Conservation (phyloP, 2,113 vertebrate genomes). For the Etia nguti region DNA sequence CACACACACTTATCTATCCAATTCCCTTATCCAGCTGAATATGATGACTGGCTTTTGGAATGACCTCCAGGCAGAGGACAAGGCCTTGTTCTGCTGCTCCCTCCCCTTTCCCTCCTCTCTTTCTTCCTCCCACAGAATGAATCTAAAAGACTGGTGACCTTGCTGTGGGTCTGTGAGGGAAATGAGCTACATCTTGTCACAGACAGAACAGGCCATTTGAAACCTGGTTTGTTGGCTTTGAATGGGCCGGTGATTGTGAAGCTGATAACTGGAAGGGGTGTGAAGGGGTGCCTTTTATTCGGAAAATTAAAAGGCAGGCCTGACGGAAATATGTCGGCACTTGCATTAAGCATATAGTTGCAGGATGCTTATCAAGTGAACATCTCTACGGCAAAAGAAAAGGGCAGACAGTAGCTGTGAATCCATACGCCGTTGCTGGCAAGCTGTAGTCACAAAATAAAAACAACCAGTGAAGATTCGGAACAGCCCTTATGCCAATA, state of each 20-base stretch:
- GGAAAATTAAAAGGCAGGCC: conserved; percentile 86
- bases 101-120: conserved; percentile 70
- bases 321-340: conserved; percentile 75
- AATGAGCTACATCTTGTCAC: conserved; percentile 95
- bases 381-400: conserved; percentile 32
- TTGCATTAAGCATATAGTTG: conserved; percentile 40
- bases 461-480: conserved; percentile 61
- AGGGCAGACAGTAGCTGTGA: conserved; percentile 30
- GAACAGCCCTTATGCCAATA: conserved; percentile 76
- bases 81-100: conserved; percentile 82
- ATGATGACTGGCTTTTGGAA: conserved; percentile 82
- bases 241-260: conserved; percentile 81
- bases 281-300: conserved; percentile 77
- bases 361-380: conserved; percentile 72
- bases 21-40: conserved; percentile 78
- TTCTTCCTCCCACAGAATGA: conserved; percentile 86
- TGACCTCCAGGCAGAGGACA: conserved; percentile 90
- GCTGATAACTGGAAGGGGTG: conserved; percentile 80
- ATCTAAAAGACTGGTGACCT: conserved; percentile 94
- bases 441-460: conserved; percentile 31
- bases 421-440: conserved; percentile 25
- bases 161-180: conserved; percentile 90
- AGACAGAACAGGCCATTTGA: conserved; percentile 86
- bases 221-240: conserved; percentile 86
- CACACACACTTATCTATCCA: conserved; percentile 62